phyloP scores from a whole-genome alignment of 2,888 invertebrate genomes.

The Chymomyza caudatula region DNA sequence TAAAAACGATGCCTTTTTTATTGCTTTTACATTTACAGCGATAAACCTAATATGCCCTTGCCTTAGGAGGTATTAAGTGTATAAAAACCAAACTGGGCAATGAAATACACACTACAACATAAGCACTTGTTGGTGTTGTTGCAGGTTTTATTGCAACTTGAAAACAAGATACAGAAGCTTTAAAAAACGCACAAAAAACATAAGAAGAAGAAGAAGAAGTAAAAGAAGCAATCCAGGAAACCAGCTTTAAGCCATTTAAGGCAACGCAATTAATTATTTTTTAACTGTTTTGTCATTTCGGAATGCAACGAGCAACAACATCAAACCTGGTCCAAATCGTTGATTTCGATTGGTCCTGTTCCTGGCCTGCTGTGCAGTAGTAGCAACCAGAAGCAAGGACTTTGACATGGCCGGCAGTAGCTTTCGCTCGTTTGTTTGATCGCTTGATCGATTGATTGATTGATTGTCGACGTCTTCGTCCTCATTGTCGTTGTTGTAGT shows the following conservation, averaged over 20 bases:
- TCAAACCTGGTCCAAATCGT: slow-evolving; percentile 2
- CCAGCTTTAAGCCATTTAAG: slow-evolving; percentile 77
- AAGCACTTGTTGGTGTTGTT: slow-evolving; percentile 49
- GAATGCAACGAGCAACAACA: slow-evolving; percentile 63
- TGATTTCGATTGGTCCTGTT: slow-evolving; percentile 41
- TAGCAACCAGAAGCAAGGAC: slow-evolving; percentile 35
- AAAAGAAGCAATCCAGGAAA: slow-evolving; percentile 54
- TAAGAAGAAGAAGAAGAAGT: slow-evolving; percentile 20
- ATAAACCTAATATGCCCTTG: neutral
- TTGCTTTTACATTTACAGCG: too few relatives aligned
- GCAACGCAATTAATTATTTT: slow-evolving; percentile 79
- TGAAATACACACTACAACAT: slow-evolving; percentile 53
- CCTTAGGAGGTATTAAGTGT: neutral
- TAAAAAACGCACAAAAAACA: slow-evolving; percentile 28
- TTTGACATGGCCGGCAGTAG: slow-evolving; percentile 69
- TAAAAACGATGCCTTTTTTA: too few relatives aligned
- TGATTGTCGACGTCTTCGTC: slow-evolving; percentile 67
- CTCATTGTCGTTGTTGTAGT: neutral
- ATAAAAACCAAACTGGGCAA: slow-evolving; percentile 71
- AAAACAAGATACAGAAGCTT: slow-evolving; percentile 49
- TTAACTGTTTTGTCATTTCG: slow-evolving; percentile 78
- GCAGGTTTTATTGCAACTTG: slow-evolving; percentile 49
- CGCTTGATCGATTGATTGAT: slow-evolving; percentile 76
- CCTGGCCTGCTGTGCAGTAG: slow-evolving; percentile 32
- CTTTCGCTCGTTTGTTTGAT: slow-evolving; percentile 72